Evolutionary conservation across 2,797 vertebrate genomes (phyloP), one percentile per base, ranked within the genome.

Genomic region (Micromesistius poutassou): DNA sequence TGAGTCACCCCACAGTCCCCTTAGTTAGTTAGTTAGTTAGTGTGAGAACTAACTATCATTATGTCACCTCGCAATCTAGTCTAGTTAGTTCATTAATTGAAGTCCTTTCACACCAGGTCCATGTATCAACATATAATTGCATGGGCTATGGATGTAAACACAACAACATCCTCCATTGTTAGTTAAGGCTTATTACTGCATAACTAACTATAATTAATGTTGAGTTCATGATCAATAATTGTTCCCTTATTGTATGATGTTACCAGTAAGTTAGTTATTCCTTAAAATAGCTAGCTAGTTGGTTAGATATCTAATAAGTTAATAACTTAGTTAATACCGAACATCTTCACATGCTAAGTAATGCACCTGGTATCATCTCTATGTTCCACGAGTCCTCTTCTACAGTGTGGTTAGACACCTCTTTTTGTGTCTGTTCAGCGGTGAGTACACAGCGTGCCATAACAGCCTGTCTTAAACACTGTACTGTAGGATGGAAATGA

Each of bases 1-100:
- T 97, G 92, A 1, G 95, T 79, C 78, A 16, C 33, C 62, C 19
- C 22, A 70, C n/a, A 13, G 6, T 4, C 12, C 6, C 25, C 13
- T 68, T 68, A 28, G 25, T n/a, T 62, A 3, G 55, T 25, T 25
- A 1, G 55, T 25, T 62, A 22, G 16, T 3, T 50, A 22, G 46
- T 22, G n/a, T n/a, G 33, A 35, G 9, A n/a, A 22, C 9, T 68
- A n/a, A 3, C 16, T 42, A 42, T n/a, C n/a, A n/a, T n/a, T n/a
- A n/a, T n/a, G 40, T 42, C 14, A 12, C 12, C 40, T 42, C 10
- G 2, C 40, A 2, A 22, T 13, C 16, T 50, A 50, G 16, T 9
- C 55, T 62, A 25, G 1, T n/a, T 62, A 7, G 55, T 62, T 62
- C 55, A 68, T 68, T 7, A 9, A 16, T 62, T 68, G 1, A 68